Percentiles rank a stretch among this genome's conserved stretches.
Evolutionary conservation across 2,888 invertebrate species (phyloP).

Genomic region (Spicauda simplicius): DNA sequence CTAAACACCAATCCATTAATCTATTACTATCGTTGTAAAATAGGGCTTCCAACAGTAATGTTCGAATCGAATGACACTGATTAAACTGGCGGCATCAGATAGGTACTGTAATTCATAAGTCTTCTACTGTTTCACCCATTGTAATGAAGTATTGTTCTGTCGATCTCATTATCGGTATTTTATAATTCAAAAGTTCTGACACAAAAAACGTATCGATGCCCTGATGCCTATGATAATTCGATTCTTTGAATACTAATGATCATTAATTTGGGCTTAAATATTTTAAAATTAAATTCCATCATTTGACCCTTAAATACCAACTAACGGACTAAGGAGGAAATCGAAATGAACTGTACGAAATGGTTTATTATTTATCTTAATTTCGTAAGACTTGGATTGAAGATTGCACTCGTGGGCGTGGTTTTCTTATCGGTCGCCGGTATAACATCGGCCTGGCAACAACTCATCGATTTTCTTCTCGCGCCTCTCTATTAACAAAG

Average conservation of each 20-base stretch:
- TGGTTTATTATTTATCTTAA: background rate
- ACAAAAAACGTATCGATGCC: no score
- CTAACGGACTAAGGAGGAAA: no score
- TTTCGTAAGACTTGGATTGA: background rate
- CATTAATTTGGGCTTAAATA: no score
- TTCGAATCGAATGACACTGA: background rate
- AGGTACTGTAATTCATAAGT: background rate
- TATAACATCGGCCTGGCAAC: background rate
- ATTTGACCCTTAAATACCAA: no score
- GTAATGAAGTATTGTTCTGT: background rate
- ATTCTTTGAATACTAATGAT: no score
- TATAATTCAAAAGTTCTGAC: background rate
- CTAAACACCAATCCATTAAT: background rate
- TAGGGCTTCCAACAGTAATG: background rate
- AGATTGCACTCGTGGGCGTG: background rate
- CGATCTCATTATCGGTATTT: background rate
- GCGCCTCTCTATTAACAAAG: background rate
- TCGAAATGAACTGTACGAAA: no score
- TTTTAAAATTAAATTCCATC: no score
- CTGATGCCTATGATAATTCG: no score
- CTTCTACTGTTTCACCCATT: background rate
- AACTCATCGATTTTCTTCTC: background rate
- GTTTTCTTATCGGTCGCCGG: background rate
- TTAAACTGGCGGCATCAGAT: background rate
- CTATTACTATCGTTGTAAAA: background rate